Percentiles rank a stretch among this genome's conserved stretches.
phyloP scores from a whole-genome alignment of 2,888 invertebrate genomes.

The Dolichomitus sp. region DNA sequence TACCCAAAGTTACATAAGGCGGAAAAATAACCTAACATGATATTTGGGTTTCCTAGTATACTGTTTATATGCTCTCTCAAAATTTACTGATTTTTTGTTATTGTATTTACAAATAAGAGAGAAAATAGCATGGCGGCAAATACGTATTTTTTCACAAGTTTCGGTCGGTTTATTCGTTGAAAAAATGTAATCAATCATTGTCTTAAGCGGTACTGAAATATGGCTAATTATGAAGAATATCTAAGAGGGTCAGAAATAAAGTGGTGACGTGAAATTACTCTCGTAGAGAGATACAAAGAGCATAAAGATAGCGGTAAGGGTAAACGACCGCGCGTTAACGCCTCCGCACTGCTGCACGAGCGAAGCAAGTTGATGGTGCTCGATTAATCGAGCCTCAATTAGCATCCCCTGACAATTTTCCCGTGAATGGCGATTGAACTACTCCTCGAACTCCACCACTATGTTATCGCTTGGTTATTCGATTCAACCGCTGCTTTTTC shows the following conservation, averaged over 20 bases:
- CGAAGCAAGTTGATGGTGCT: constrained; percentile 4
- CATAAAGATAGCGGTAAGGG: constrained; percentile 4
- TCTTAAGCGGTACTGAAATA: not conserved
- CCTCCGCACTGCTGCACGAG: constrained; percentile 3
- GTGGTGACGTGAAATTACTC: not conserved
- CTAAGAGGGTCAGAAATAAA: not conserved
- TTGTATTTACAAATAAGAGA: too few species aligned
- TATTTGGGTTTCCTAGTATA: too few species aligned
- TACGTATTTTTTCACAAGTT: too few species aligned
- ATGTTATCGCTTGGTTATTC: not conserved
- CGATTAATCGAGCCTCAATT: constrained; percentile 60
- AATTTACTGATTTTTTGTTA: too few species aligned
- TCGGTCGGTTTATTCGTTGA: too few species aligned
- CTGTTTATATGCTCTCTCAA: too few species aligned
- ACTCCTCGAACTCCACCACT: not conserved
- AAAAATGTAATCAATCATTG: too few species aligned
- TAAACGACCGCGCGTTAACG: constrained; percentile 11
- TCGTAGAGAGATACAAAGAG: not conserved
- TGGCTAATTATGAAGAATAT: not conserved
- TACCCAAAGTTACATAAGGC: too few species aligned
- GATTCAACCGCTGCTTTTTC: not conserved
- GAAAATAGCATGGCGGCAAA: too few species aligned
- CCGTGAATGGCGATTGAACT: constrained; percentile 34
- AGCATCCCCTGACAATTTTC: constrained; percentile 42
- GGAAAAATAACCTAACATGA: too few species aligned